phyloP scores from a whole-genome alignment of 1,140 invertebrate genomes.

The Schlechtendalia chinensis region DNA sequence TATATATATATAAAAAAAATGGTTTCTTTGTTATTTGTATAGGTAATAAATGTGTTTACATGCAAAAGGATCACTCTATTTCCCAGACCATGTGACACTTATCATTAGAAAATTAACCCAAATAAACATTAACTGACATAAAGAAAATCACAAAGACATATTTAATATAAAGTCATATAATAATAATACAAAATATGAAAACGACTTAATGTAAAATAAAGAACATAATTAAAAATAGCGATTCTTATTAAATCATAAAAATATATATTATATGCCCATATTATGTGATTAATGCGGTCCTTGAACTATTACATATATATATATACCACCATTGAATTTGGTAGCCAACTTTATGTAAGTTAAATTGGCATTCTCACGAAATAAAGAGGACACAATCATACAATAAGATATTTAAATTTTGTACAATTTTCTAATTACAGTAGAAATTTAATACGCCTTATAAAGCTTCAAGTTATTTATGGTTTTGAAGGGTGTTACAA shows the following conservation, averaged over 20 bases:
- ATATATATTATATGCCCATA: not conserved
- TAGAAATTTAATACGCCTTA: not conserved
- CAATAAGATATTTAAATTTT: not conserved
- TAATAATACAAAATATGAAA: too few relatives aligned
- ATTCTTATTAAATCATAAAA: slow-evolving; percentile 5
- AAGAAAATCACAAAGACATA: too few relatives aligned
- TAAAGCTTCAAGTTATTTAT: slow-evolving; percentile 68
- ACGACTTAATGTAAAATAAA: not conserved
- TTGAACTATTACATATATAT: not conserved
- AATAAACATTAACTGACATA: too few relatives aligned
- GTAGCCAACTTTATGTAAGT: not conserved
- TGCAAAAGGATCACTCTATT: too few relatives aligned
- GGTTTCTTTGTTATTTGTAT: too few relatives aligned
- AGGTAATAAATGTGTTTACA: too few relatives aligned
- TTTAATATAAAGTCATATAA: too few relatives aligned
- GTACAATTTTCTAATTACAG: slow-evolving; percentile 38
- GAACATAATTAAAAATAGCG: slow-evolving; percentile 3
- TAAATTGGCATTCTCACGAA: not conserved
- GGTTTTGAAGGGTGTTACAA: slow-evolving; percentile 80
- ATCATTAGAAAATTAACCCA: too few relatives aligned
- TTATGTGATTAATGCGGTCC: too few relatives aligned
- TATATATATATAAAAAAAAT: too few relatives aligned
- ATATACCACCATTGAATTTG: slow-evolving; percentile 20
- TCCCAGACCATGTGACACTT: too few relatives aligned
- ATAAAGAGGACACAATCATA: slow-evolving; percentile 27